A percentile compares a stretch with the other conserved stretches of the same genome.
These are phyloP conservation scores for Caenorhabditis inopinata DNA, from an alignment of 1,140 invertebrate species.

Conservation along the genomic window DNA sequence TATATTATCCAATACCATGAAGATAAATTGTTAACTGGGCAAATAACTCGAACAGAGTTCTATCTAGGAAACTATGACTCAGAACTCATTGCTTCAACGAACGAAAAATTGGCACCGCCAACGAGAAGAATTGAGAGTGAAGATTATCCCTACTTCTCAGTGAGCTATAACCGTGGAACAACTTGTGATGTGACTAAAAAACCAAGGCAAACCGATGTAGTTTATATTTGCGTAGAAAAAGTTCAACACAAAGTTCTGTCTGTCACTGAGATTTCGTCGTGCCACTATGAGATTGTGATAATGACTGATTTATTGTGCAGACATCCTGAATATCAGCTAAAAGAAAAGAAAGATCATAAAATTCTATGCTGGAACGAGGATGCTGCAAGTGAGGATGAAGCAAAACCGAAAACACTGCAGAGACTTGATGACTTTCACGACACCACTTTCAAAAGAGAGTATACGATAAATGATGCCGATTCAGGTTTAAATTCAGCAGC, in stretches of 20 bases:
- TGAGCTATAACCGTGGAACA: constrained; percentile 71
- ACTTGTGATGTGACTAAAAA: constrained; percentile 83
- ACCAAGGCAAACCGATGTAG: constrained; percentile 77
- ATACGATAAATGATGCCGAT: neutral
- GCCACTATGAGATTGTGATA: constrained; percentile 88
- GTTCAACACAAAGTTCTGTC: constrained; percentile 83
- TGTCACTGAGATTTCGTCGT: constrained; percentile 86
- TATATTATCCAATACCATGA: constrained; percentile 49
- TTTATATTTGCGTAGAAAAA: constrained; percentile 46
- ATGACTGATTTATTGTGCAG: constrained; percentile 81
- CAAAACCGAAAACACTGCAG: constrained; percentile 29
- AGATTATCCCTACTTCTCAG: constrained; percentile 44
- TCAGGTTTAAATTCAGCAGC: neutral
- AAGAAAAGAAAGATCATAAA: constrained; percentile 16
- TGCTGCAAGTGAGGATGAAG: neutral
- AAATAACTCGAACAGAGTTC: neutral
- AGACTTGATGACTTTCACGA: neutral
- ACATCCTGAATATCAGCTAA: constrained; percentile 79
- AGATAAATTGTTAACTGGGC: constrained; percentile 21
- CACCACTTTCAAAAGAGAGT: neutral
- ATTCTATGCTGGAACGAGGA: neutral
- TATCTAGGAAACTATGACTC: constrained; percentile 39
- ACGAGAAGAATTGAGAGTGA: constrained; percentile 40
- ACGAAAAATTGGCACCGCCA: constrained; percentile 49
- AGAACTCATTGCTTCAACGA: neutral